phyloP scores from a whole-genome alignment of 2,797 vertebrate species.

The Brachyrhaphis roseni region DNA sequence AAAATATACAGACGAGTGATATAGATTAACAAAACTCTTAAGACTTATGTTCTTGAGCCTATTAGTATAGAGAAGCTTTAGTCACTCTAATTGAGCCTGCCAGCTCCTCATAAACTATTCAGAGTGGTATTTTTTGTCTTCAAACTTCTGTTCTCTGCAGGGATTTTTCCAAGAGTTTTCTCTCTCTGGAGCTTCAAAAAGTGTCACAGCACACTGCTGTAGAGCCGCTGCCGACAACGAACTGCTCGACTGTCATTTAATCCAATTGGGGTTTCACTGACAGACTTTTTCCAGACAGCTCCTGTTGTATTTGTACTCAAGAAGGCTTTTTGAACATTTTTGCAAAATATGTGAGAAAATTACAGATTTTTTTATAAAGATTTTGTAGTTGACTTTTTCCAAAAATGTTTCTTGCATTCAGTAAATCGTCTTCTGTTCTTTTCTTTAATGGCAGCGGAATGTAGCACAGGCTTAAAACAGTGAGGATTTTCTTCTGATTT shows the following conservation, averaged over 20 bases:
- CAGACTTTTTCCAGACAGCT: constrained; percentile 8
- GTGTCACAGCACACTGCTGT: constrained; percentile 8
- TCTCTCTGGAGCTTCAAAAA: constrained; percentile 14
- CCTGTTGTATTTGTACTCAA: constrained; percentile 7
- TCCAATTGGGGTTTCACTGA: constrained; percentile 20
- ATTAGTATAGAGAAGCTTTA: neutral
- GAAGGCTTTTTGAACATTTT: constrained; percentile 13
- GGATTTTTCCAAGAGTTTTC: constrained; percentile 1
- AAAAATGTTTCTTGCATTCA: neutral
- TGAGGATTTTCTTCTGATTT: neutral
- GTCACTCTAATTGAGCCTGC: neutral
- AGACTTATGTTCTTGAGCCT: neutral
- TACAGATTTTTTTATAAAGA: neutral
- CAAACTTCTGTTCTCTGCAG: constrained; percentile 1
- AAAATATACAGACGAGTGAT: neutral
- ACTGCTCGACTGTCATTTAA: constrained; percentile 14
- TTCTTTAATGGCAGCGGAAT: neutral
- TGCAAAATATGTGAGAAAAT: neutral
- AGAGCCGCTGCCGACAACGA: constrained; percentile 12
- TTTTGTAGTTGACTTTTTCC: constrained; percentile 9
- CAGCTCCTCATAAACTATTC: constrained; percentile 12
- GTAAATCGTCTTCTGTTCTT: neutral
- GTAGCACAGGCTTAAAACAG: neutral
- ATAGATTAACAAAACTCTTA: neutral
- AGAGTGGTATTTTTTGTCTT: constrained; percentile 6